These are phyloP conservation scores for Galeruca laticollis DNA, from an alignment of 2,888 invertebrate genomes.

Conservation along the genomic window DNA sequence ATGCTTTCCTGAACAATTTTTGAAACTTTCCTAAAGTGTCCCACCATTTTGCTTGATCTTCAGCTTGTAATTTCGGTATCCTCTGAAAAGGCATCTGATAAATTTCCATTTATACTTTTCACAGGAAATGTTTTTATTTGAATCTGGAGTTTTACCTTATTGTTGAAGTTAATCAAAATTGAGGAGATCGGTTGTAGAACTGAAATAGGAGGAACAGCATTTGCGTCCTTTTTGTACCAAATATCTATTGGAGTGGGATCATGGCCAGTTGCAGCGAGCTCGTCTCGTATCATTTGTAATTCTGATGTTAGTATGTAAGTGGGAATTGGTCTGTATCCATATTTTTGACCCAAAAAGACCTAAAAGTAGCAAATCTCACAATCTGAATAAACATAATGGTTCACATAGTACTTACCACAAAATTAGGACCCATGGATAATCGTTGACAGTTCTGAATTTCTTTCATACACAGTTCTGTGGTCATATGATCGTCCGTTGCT, in stretches of 20 bases:
- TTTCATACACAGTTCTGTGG: conserved; percentile 96
- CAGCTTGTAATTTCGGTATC: conserved; percentile 94
- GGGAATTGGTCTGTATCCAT: conserved; percentile 97
- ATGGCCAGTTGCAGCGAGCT: conserved; percentile 84
- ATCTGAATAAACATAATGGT: not conserved
- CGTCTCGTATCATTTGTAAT: conserved; percentile 87
- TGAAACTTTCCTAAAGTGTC: conserved; percentile 96
- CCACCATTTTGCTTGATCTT: conserved; percentile 98
- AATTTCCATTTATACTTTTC: not conserved
- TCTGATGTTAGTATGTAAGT: conserved; percentile 94
- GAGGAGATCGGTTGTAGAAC: conserved; percentile 97
- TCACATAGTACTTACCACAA: conserved; percentile 76
- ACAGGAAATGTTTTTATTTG: too few species aligned
- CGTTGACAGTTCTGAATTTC: conserved; percentile 98
- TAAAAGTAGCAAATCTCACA: too few species aligned
- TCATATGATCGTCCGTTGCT: conserved; percentile 99
- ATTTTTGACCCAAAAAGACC: conserved; percentile 97
- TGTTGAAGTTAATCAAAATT: conserved; percentile 96
- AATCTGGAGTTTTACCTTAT: conserved; percentile 77
- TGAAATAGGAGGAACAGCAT: conserved; percentile 94
- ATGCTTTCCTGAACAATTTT: conserved; percentile 91
- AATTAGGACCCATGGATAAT: conserved; percentile 97
- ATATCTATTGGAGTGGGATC: conserved; percentile 87
- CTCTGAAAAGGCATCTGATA: conserved; percentile 70
- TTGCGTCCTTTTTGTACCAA: conserved; percentile 97